Percentiles rank a stretch among this genome's conserved stretches.
Evolutionary conservation across 2,888 invertebrate genomes (phyloP).

Genomic region (Hypena proboscidalis): DNA sequence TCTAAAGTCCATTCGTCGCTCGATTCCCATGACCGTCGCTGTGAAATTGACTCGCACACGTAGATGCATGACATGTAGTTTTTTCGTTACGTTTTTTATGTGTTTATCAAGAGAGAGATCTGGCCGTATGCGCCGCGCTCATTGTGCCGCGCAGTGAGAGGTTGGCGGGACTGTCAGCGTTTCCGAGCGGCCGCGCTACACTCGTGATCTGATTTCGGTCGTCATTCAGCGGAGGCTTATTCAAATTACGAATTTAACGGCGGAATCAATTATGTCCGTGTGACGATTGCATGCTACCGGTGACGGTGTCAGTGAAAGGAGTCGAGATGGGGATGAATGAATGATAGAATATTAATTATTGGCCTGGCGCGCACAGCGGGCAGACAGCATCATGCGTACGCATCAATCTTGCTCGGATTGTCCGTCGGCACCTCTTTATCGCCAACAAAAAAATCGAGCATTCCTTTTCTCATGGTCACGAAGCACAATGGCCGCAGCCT

Average conservation of each 20-base stretch:
- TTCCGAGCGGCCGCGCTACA: constrained; percentile 56
- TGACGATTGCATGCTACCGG: constrained; percentile 77
- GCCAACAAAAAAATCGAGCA: constrained; percentile 72
- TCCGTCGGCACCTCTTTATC: constrained; percentile 83
- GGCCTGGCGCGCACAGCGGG: constrained; percentile 70
- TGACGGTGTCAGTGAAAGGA: constrained; percentile 63
- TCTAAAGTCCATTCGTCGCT: constrained; percentile 80
- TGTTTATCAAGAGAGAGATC: constrained; percentile 82
- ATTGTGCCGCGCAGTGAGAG: constrained; percentile 75
- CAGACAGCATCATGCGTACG: constrained; percentile 70
- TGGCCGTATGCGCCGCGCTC: constrained; percentile 75
- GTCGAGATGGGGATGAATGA: constrained; percentile 68
- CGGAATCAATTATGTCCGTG: constrained; percentile 76
- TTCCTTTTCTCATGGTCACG: constrained; percentile 75
- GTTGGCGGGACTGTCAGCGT: constrained; percentile 47
- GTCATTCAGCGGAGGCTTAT: constrained; percentile 74
- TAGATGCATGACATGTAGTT: constrained; percentile 85
- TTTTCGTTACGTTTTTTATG: constrained; percentile 75
- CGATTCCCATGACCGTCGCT: constrained; percentile 83
- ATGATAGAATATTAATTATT: constrained; percentile 81
- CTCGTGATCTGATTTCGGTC: constrained; percentile 78
- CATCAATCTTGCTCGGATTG: constrained; percentile 78
- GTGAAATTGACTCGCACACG: constrained; percentile 83
- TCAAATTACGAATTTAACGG: constrained; percentile 80
- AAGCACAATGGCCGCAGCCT: constrained; percentile 69